These are phyloP conservation scores for Sander vitreus DNA, from an alignment of 2,113 vertebrate species.

Conservation along the genomic window DNA sequence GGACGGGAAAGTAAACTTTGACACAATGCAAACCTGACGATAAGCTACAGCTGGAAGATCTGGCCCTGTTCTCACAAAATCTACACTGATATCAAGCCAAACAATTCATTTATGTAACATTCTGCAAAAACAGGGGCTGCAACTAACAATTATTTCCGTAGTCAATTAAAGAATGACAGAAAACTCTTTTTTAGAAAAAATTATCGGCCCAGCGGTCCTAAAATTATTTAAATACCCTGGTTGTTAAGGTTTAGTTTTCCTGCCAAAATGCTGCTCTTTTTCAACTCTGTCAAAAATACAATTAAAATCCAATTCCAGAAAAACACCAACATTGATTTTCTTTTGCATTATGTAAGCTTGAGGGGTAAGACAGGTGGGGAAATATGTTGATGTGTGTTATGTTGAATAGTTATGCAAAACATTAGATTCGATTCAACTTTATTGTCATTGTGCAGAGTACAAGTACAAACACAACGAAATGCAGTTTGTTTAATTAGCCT, in stretches of 20 bases:
- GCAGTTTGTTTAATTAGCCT: neutral
- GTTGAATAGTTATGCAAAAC: neutral
- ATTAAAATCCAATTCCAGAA: neutral
- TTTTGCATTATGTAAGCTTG: neutral
- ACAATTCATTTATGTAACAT: neutral
- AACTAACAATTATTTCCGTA: neutral
- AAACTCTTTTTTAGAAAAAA: neutral
- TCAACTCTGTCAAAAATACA: neutral
- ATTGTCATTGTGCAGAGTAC: no score
- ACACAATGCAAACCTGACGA: neutral
- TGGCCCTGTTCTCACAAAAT: neutral
- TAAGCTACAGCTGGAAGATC: conserved; percentile 6
- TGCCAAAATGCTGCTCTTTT: neutral
- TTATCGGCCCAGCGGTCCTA: neutral
- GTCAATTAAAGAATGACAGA: neutral
- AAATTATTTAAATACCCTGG: no score
- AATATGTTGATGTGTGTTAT: neutral
- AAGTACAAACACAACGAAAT: no score
- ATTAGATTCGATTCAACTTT: no score
- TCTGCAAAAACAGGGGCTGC: neutral
- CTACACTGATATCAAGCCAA: neutral
- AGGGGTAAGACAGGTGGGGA: neutral
- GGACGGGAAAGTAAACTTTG: neutral
- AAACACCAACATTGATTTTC: neutral
- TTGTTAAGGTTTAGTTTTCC: no score